Evolutionary conservation across 1,140 invertebrate species (phyloP).

Genomic region (Adelges cooleyi): DNA sequence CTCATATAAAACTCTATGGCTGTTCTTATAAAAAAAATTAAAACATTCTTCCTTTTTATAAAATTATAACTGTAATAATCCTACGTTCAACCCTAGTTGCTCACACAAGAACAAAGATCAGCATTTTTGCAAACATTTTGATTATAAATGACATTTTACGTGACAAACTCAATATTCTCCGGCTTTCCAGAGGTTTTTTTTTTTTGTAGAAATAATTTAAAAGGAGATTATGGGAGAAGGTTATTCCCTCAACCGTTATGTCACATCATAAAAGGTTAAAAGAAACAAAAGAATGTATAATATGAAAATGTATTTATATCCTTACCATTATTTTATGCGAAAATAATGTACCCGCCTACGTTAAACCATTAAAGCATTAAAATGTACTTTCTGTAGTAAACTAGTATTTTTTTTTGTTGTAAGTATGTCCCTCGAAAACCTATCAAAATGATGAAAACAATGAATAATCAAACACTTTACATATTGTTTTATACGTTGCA

Average conservation of each 20-base stretch:
- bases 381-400: no score
- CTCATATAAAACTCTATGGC: no score
- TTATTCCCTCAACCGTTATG: neutral
- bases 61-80: slow-evolving; percentile 25
- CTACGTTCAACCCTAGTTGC: slow-evolving; percentile 3
- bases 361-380: no score
- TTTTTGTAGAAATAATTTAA: slow-evolving; percentile 23
- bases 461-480: no score
- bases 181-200: slow-evolving; percentile 18
- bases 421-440: no score
- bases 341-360: no score
- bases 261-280: neutral
- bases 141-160: slow-evolving; percentile 24
- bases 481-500: no score
- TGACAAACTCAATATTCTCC: slow-evolving; percentile 12
- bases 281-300: neutral
- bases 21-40: slow-evolving; percentile 7
- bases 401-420: no score
- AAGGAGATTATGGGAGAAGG: slow-evolving; percentile 2
- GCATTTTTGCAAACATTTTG: slow-evolving; percentile 28
- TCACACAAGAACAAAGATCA: slow-evolving; percentile 15
- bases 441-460: no score
- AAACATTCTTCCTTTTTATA: slow-evolving; percentile 11
- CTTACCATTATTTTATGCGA: no score
- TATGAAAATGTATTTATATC: no score